A percentile compares a stretch with the other conserved stretches of the same genome.
These are phyloP conservation scores for Marasmarcha lunaedactyla DNA, from an alignment of 2,888 invertebrate species.

Conservation along the genomic window DNA sequence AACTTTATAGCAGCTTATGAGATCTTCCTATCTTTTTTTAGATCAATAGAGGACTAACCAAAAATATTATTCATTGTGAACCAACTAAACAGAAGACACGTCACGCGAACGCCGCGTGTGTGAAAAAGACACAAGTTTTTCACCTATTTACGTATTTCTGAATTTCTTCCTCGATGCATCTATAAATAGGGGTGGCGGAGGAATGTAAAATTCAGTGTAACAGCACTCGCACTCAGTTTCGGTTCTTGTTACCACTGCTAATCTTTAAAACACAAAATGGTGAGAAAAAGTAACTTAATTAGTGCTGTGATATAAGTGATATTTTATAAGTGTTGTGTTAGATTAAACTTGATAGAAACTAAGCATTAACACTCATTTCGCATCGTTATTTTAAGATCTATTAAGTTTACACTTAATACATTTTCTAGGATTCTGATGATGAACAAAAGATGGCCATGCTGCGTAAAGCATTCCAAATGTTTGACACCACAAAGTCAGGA, in stretches of 20 bases:
- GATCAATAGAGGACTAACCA: background rate
- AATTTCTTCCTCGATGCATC: conserved; percentile 33
- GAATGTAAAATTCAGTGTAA: conserved; percentile 60
- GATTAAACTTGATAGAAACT: no score
- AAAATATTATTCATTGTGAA: conserved; percentile 1
- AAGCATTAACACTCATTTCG: conserved; percentile 3
- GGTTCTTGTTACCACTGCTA: conserved; percentile 62
- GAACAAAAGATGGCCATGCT: conserved; percentile 89
- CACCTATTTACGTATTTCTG: conserved; percentile 63
- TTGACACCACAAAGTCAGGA: conserved; percentile 92
- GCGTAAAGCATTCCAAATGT: conserved; percentile 97
- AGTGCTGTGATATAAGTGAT: conserved; percentile 21
- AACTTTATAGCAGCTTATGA: background rate
- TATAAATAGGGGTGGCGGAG: conserved; percentile 64
- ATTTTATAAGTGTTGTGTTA: conserved; percentile 17
- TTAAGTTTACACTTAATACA: no score
- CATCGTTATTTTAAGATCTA: no score
- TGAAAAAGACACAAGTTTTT: conserved; percentile 48
- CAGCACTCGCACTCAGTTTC: conserved; percentile 67
- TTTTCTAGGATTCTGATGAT: conserved; percentile 70
- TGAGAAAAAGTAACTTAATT: conserved; percentile 26
- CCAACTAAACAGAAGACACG: conserved; percentile 11
- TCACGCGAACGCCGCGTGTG: conserved; percentile 23
- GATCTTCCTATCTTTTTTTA: conserved; percentile 1
- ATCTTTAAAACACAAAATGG: conserved; percentile 48